Conservation (phyloP, 2,113 vertebrate species). For the Psilopsiagon aurifrons region DNA sequence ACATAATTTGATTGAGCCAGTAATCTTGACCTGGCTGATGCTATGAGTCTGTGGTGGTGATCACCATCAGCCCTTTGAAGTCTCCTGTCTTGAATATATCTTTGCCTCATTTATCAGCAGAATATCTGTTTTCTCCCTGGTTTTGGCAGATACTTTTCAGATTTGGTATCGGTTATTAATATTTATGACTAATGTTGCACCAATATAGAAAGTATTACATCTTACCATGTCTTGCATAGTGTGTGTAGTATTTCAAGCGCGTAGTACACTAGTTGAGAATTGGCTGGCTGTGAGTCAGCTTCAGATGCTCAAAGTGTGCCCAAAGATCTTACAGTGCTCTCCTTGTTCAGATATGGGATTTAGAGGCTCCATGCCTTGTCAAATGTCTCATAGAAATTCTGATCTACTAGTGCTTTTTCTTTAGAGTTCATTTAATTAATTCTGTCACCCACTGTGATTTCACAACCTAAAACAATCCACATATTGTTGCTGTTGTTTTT, state of each 20-base stretch:
- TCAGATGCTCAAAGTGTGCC: not conserved
- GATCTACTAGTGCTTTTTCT: not conserved
- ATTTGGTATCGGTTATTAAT: not conserved
- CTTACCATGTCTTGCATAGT: not conserved
- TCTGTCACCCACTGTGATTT: not conserved
- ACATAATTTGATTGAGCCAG: not conserved
- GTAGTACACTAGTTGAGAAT: not conserved
- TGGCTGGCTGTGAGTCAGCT: not conserved
- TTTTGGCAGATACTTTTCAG: not conserved
- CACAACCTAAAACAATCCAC: conserved; percentile 10
- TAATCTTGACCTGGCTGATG: not conserved
- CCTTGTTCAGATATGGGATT: not conserved
- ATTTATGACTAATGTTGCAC: not conserved
- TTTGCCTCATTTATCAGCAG: not conserved
- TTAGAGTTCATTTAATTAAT: not conserved
- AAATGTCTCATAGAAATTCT: not conserved
- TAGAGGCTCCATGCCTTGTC: not conserved
- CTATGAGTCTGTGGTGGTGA: not conserved
- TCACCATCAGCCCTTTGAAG: not conserved
- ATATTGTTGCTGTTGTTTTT: not conserved
- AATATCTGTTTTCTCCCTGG: not conserved
- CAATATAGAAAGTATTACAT: fast-evolving
- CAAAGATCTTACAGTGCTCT: not conserved
- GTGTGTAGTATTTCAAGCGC: not conserved
- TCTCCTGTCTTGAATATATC: not conserved